Base-by-base conservation (phyloP, 2,797 vertebrate genomes). In the Morelia viridis region DNA sequence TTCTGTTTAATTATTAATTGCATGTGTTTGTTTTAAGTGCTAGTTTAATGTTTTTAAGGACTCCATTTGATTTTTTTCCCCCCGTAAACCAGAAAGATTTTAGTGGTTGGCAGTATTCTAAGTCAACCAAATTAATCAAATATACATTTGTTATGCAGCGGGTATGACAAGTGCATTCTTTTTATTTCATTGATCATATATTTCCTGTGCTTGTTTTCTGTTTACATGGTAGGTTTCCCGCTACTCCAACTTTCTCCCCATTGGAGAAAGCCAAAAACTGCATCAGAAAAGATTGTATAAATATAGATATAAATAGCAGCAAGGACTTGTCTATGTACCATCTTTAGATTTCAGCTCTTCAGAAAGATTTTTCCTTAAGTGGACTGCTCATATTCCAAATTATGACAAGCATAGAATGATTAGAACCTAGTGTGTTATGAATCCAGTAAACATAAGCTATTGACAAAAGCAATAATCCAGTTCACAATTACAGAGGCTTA, bases 401-500 rank as follows among this genome's bases (percentile, higher is more conserved):
- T 46, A 68, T 68, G 50, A n/a, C 89, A 88, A 65, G 50, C 35
- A 50, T 53, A 87, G 28, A 58, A 89, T 57, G 28, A 50, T 50
- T 76, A 86, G 92, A 86, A 89, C 80, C 41, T 31, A 24, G 35
- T n/a, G 64, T 62, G 24, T 64, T 89, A 80, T 86, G 50, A 57
- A 89, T 24, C 65, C 56, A 12, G 80, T 92, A 91, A 89, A 94
- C n/a, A 19, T 56, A 65, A 28, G 87, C 60, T 91, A 91, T 89
- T 89, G 53, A 89, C 88, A 91, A 65, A 64, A 65, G 71, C 71
- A 46, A 53, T 71, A 92, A 90, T 92, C 92, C 92, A 88, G 89
- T 90, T 90, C 89, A 90, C 68, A 90, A 68, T 90, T 90, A 84
- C 68, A 90, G 50, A 92, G 1, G 65, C 89, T 87, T 92, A 88